Conservation (phyloP, 2,113 vertebrate species). For the Oreotrochilus melanogaster region DNA sequence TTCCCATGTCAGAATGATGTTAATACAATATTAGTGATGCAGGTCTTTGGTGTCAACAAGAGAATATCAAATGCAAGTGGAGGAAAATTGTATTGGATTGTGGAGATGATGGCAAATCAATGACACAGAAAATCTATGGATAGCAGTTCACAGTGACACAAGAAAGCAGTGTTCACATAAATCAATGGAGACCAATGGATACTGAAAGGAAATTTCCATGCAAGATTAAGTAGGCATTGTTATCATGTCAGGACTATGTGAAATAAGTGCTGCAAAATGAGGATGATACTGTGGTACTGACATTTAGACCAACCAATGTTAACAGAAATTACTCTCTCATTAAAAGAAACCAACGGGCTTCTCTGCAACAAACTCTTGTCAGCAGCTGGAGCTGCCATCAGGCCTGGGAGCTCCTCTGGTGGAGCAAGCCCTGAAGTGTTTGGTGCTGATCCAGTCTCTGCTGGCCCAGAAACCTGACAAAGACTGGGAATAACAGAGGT, state of each 20-base stretch:
- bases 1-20: slow-evolving; percentile 39
- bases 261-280: slow-evolving; percentile 37
- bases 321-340: background rate
- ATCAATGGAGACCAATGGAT: slow-evolving; percentile 49
- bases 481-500: background rate
- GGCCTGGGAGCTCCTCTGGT: background rate
- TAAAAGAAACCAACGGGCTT: background rate
- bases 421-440: background rate
- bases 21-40: slow-evolving; percentile 62
- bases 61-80: slow-evolving; percentile 52
- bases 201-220: slow-evolving; percentile 37
- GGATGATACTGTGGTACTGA: background rate
- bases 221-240: slow-evolving; percentile 47
- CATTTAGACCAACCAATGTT: background rate
- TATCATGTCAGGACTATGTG: slow-evolving; percentile 8
- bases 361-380: background rate
- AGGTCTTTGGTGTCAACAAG: slow-evolving; percentile 64
- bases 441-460: background rate
- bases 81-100: slow-evolving; percentile 57
- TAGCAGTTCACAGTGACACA: slow-evolving; percentile 54
- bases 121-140: slow-evolving; percentile 68
- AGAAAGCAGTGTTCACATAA: slow-evolving; percentile 49
- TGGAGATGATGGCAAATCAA: slow-evolving; percentile 71
- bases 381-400: background rate
- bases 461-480: background rate